Conservation (phyloP, 2,888 invertebrate species). For the Oscheius sp. region DNA sequence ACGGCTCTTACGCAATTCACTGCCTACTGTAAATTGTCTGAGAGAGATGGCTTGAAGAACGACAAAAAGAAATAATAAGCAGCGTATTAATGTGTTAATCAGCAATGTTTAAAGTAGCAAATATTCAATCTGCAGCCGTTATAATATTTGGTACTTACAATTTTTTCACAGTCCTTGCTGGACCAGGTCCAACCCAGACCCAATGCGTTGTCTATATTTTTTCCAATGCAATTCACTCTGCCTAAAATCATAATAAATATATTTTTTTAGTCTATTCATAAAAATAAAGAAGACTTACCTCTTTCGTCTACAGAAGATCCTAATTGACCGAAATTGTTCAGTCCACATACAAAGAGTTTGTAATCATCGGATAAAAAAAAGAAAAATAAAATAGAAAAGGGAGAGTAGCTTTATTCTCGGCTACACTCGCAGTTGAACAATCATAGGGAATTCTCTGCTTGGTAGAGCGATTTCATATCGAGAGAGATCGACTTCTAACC, state of each 20-base stretch:
- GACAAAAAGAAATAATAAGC: background rate
- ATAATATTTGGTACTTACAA: conserved; percentile 62
- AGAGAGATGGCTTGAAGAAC: background rate
- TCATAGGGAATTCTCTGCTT: conserved; percentile 93
- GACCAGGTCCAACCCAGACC: conserved; percentile 68
- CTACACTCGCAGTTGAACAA: too few species aligned
- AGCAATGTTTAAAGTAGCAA: conserved; percentile 6
- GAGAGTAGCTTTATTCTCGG: too few species aligned
- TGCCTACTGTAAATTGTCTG: conserved; percentile 9
- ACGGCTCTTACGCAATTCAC: background rate
- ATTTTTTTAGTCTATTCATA: too few species aligned
- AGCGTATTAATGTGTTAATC: background rate
- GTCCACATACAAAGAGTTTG: conserved; percentile 75
- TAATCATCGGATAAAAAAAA: conserved; percentile 85
- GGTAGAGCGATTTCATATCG: too few species aligned
- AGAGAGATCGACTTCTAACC: too few species aligned
- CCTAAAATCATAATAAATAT: too few species aligned
- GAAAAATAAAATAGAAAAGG: too few species aligned
- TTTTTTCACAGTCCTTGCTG: conserved; percentile 61
- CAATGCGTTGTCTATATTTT: conserved; percentile 67
- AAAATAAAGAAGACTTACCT: background rate
- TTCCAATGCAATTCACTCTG: conserved; percentile 64
- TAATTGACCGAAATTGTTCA: conserved; percentile 93
- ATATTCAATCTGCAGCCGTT: conserved; percentile 52
- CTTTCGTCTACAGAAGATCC: conserved; percentile 74